A percentile compares a stretch with the other conserved stretches of the same genome.
phyloP scores from a whole-genome alignment of 1,140 invertebrate species.

The Philotrypesis tridentata region DNA sequence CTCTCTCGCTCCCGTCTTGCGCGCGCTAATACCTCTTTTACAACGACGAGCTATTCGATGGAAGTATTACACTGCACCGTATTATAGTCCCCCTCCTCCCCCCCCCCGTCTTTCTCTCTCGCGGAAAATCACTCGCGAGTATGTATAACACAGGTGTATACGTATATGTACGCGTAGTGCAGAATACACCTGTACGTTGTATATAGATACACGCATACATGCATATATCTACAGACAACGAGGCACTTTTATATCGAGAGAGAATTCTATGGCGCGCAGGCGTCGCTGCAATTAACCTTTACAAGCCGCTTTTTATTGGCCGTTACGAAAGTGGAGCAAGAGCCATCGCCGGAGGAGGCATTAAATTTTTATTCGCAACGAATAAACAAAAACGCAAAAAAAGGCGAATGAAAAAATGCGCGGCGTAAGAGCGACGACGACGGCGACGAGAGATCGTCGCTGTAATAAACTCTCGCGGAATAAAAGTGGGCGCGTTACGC shows the following conservation, averaged over 20 bases:
- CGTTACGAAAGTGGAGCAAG: not conserved
- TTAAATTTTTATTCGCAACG: not conserved
- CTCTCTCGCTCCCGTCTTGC: slow-evolving; percentile 4
- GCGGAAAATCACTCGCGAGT: slow-evolving; percentile 5
- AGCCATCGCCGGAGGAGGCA: not conserved
- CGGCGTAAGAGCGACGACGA: no score
- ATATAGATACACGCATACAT: no score
- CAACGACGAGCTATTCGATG: not conserved
- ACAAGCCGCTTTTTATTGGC: not conserved
- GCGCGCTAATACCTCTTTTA: not conserved
- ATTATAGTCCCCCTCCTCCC: no score
- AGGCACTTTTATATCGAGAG: not conserved
- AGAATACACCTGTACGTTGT: no score
- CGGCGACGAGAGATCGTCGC: no score
- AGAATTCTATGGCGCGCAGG: not conserved
- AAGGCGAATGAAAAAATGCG: no score
- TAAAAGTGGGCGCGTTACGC: no score
- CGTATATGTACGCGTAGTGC: no score
- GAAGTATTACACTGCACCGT: not conserved
- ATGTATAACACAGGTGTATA: no score
- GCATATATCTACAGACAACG: no score
- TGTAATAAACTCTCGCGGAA: no score
- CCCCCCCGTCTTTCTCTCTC: no score
- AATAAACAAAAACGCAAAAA: not conserved
- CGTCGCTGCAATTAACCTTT: not conserved